A percentile compares a stretch with the other conserved stretches of the same genome.
These are phyloP conservation scores for Pseudomyrmex dendroicus DNA, from an alignment of 1,140 invertebrate species.

Conservation along the genomic window DNA sequence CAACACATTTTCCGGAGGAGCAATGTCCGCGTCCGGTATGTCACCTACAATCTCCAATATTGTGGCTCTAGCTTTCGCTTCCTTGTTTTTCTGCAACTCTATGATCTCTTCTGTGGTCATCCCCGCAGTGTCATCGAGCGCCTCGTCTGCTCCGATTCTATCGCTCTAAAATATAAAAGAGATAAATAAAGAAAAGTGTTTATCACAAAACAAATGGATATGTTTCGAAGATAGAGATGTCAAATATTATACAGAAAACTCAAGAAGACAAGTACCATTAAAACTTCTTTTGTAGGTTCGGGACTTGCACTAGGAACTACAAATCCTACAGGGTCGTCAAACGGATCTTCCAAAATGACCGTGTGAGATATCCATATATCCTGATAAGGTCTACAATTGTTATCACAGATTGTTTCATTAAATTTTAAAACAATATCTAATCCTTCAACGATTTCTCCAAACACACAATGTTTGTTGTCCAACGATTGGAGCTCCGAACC, in stretches of 20 bases:
- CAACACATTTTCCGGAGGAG: slow-evolving; percentile 99
- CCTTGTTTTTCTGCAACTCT: slow-evolving; percentile 95
- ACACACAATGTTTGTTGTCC: slow-evolving; percentile 97
- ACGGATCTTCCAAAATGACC: slow-evolving; percentile 98
- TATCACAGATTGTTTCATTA: slow-evolving; percentile 98
- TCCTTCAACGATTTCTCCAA: slow-evolving; percentile 98
- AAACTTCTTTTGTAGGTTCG: slow-evolving; percentile 92
- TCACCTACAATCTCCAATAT: slow-evolving; percentile 99
- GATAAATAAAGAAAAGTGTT: neutral
- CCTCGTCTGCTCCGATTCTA: slow-evolving; percentile 97
- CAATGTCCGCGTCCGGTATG: slow-evolving; percentile 98
- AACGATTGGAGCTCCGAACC: slow-evolving; percentile 95
- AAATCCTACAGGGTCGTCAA: slow-evolving; percentile 93
- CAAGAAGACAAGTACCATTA: slow-evolving; percentile 85
- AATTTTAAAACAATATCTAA: slow-evolving; percentile 94
- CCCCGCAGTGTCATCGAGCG: slow-evolving; percentile 96
- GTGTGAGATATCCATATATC: slow-evolving; percentile 99
- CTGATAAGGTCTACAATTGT: slow-evolving; percentile 95
- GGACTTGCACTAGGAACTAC: slow-evolving; percentile 94
- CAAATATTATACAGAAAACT: neutral
- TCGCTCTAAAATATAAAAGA: slow-evolving; percentile 87
- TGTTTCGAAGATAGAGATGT: neutral
- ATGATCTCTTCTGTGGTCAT: slow-evolving; percentile 93
- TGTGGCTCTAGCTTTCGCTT: slow-evolving; percentile 98
- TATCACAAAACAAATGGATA: neutral